These are phyloP conservation scores for Trachelus stipa DNA, from an alignment of 2,888 invertebrate genomes.

Conservation along the genomic window DNA sequence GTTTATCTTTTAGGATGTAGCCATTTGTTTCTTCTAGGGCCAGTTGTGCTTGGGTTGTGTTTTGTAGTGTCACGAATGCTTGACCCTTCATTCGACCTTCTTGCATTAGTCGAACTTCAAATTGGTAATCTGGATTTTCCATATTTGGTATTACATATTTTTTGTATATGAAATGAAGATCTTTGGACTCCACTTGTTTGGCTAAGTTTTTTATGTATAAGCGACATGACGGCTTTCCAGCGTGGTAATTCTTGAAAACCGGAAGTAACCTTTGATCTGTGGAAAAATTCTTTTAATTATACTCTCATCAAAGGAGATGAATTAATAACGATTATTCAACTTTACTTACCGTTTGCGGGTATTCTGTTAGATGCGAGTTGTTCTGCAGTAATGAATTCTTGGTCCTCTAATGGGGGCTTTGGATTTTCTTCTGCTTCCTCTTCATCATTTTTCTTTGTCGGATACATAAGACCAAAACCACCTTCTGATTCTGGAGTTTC, in stretches of 20 bases:
- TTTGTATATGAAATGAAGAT: slow-evolving; percentile 81
- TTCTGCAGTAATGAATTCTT: slow-evolving; percentile 71
- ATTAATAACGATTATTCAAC: slow-evolving; percentile 6
- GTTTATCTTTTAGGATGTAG: slow-evolving; percentile 86
- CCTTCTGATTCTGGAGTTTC: slow-evolving; percentile 39
- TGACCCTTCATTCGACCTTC: slow-evolving; percentile 97
- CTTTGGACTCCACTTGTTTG: slow-evolving; percentile 81
- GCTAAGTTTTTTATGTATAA: slow-evolving; percentile 94
- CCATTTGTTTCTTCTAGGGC: slow-evolving; percentile 90
- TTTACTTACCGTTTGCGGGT: slow-evolving; percentile 69
- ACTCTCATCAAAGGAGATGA: slow-evolving; percentile 2
- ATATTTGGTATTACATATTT: slow-evolving; percentile 71
- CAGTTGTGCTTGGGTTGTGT: slow-evolving; percentile 74
- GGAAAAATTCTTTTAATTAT: slow-evolving; percentile 8
- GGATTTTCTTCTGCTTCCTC: slow-evolving; percentile 45
- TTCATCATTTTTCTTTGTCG: slow-evolving; percentile 41
- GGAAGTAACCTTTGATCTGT: slow-evolving; percentile 78
- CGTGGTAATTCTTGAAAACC: slow-evolving; percentile 87
- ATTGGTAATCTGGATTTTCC: slow-evolving; percentile 54
- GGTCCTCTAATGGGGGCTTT: slow-evolving; percentile 42
- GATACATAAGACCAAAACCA: slow-evolving; percentile 61
- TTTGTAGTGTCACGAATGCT: slow-evolving; percentile 89
- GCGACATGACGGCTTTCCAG: slow-evolving; percentile 83
- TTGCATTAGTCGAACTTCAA: slow-evolving; percentile 85
- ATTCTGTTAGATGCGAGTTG: slow-evolving; percentile 78